Conservation (phyloP, 2,113 vertebrate genomes). For the Thalassarche chlororhynchos region DNA sequence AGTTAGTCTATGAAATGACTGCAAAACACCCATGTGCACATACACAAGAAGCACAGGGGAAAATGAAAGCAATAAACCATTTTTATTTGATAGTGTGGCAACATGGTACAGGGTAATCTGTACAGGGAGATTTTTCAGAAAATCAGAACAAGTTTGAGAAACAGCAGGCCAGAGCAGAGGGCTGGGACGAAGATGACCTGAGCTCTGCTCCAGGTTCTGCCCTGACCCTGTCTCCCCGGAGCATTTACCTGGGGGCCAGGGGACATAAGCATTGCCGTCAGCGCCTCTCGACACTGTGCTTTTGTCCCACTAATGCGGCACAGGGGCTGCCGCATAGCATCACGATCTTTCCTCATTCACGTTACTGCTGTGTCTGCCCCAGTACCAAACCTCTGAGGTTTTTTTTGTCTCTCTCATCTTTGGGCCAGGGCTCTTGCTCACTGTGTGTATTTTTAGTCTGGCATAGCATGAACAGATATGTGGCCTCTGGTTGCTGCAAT, state of each 20-base stretch:
- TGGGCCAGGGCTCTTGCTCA: not conserved
- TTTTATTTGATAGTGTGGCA: not conserved
- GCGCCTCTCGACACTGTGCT: not conserved
- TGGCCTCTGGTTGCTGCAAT: not conserved
- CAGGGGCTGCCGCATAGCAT: not conserved
- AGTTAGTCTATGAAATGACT: not conserved
- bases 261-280: not conserved
- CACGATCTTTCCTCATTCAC: not conserved
- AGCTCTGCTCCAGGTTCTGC: not conserved
- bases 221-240: not conserved
- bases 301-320: not conserved
- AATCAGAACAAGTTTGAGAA: not conserved
- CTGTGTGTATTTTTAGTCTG: not conserved
- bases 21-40: not conserved
- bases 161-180: not conserved
- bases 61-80: not conserved
- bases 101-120: not conserved
- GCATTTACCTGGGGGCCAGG: not conserved
- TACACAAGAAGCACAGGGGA: not conserved
- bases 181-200: fast-evolving
- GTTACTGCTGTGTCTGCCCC: not conserved
- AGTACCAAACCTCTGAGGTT: not conserved
- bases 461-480: not conserved
- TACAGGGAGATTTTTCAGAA: not conserved
- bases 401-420: not conserved